Base-by-base conservation (phyloP, 2,113 vertebrate species). In the Pomatostomus ruficeps region DNA sequence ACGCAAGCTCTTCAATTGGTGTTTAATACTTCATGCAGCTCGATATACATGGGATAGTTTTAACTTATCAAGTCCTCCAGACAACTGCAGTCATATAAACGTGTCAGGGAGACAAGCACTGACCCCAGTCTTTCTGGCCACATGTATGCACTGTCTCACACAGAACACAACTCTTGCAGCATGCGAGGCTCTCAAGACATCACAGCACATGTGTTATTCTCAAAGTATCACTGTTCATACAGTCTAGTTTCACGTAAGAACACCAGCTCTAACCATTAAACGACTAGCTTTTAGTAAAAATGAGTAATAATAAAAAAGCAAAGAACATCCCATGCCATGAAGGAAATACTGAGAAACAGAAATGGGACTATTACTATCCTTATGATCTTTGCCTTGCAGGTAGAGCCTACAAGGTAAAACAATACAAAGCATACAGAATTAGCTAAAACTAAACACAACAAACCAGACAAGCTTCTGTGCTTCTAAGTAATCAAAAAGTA, bases 371-470 rank as follows among this genome's bases (percentile, higher is more conserved):
- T 99, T 99, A 99, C 99, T 99, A 99, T 98, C 98, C 98, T 98
- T 99, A 98, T 99, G 98, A 97, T 99, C 98, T 99, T 99, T 99
- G 98, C 99, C 99, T 98, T 99, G 98, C 98, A 98, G 98, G 99
- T 99, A 98, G 98, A 99, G 99, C 98, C 98, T 99, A 99, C 97
- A 98, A 98, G 97, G 98, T 98, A 99, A 98, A 98, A 99, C 97
- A 98, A 98, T 98, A 99, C 97, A 99, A 99, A 98, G 99, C 98
- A 99, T 49, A 98, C 93, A 99, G 96, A 97, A 98, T 99, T 99
- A 99, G 98, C 98, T 97, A 96, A 97, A 98, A 98, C 97, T 96
- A 96, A 96, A 98, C 96, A 97, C 96, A 97, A 97, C 91, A 97
- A 75, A 89, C 88, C 89, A 98, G 98, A 98, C 97, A 98, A 98